These are phyloP conservation scores for Dasyornis broadbenti DNA, from an alignment of 2,113 vertebrate genomes.

Conservation along the genomic window DNA sequence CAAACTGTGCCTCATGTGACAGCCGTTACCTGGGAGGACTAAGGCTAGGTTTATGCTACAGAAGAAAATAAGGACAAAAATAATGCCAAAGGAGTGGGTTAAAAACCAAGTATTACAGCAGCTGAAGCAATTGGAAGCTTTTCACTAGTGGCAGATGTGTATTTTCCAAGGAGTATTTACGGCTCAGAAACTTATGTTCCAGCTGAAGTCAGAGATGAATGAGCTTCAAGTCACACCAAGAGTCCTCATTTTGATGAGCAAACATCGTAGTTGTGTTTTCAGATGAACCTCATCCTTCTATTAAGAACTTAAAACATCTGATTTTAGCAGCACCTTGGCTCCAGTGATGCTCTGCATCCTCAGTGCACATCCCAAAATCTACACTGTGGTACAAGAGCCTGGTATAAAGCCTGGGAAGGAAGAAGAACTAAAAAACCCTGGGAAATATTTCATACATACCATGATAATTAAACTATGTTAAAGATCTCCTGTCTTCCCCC, in stretches of 20 bases:
- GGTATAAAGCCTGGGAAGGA: neutral
- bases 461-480: neutral
- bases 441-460: neutral
- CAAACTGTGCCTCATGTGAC: neutral
- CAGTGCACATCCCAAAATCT: neutral
- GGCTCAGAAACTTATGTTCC: neutral
- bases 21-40: neutral
- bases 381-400: rapidly evolving
- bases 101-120: neutral
- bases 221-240: neutral
- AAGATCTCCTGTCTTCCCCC: neutral
- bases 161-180: neutral
- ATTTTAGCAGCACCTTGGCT: neutral
- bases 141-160: neutral
- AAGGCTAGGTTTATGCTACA: neutral
- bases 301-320: neutral
- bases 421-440: rapidly evolving
- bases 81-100: neutral
- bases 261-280: neutral
- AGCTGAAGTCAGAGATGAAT: neutral
- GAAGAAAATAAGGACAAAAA: neutral
- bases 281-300: neutral
- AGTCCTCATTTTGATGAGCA: neutral
- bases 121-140: neutral
- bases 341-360: neutral